Evolutionary conservation across 1,140 invertebrate genomes (phyloP), one percentile per base, ranked within the genome.

Genomic region (Atopsyche davidsoni): DNA sequence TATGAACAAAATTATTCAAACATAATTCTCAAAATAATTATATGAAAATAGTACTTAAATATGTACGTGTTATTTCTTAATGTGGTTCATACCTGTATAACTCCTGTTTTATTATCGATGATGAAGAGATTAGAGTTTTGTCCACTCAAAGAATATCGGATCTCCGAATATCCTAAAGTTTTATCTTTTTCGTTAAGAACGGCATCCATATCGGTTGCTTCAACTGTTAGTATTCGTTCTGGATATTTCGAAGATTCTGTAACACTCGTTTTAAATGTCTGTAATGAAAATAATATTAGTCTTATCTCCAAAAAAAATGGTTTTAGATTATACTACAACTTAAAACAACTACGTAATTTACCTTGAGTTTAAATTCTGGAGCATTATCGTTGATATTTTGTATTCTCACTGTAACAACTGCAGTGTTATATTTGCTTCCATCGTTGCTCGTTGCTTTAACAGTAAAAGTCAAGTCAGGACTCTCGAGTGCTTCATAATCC

Each of bases 301-400:
- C 6, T 28, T 28, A n/a, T 28, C 6, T 28, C 24, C 6, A 6
- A 28, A 28, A 28, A 28, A 28, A 28, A 7, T 28, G 24, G 6
- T 36, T 36, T 36, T 36, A 36, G 7, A 36, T 36, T 10, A 36
- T 36, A 9, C 14, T 36, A 9, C 14, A 36, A 36, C 7, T 14
- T 36, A 36, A 9, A 9, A 14, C 14, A 9, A 36, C 4, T 10
- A 14, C 4, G 7, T 7, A 36, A 50, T 46, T 62, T 65, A 79
- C 81, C 52, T 72, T 73, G 57, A 83, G 77, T 41, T 77, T 75
- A 63, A 91, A 91, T 36, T 75, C 68, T 1, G 89, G 88, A 57
- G 77, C 76, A 62, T 92, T 89, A 60, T 92, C 87, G 60, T 91
- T 92, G 0, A 86, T 75, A 62, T 91, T 89, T 52, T 79, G 67